phyloP scores from a whole-genome alignment of 1,140 invertebrate species.

The Drosophila persimilis region DNA sequence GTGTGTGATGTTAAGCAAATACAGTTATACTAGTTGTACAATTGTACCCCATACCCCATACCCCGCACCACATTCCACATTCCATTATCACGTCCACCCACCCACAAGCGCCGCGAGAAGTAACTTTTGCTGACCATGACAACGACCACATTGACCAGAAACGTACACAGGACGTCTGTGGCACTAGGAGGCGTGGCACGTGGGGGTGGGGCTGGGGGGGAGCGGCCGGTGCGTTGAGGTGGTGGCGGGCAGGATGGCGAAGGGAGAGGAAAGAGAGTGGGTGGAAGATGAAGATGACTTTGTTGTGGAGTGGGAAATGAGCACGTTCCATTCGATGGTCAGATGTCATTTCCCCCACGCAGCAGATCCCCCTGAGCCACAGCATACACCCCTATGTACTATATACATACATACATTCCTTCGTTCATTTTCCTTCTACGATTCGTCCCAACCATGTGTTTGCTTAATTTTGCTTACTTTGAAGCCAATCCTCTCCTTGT shows the following conservation, averaged over 20 bases:
- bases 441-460: constrained; percentile 12
- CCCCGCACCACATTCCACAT: constrained; percentile 4
- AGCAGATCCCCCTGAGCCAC: no score
- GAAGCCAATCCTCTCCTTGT: constrained; percentile 55
- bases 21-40: constrained; percentile 51
- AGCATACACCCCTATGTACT: background rate
- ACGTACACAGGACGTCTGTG: constrained; percentile 2
- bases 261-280: no score
- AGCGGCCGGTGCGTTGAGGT: background rate
- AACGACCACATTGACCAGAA: constrained; percentile 51
- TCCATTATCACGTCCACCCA: background rate
- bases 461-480: constrained; percentile 77
- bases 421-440: no score
- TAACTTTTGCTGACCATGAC: constrained; percentile 76
- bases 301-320: constrained; percentile 2
- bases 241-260: no score
- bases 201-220: background rate
- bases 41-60: background rate
- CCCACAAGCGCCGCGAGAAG: constrained; percentile 39
- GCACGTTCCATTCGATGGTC: constrained; percentile 60
- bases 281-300: background rate
- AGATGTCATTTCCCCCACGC: constrained; percentile 45
- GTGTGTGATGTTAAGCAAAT: constrained; percentile 62
- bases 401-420: no score
- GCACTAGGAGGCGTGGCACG: constrained; percentile 6